Evolutionary conservation across 1,140 invertebrate species (phyloP).

Genomic region (Lycorma delicatula): DNA sequence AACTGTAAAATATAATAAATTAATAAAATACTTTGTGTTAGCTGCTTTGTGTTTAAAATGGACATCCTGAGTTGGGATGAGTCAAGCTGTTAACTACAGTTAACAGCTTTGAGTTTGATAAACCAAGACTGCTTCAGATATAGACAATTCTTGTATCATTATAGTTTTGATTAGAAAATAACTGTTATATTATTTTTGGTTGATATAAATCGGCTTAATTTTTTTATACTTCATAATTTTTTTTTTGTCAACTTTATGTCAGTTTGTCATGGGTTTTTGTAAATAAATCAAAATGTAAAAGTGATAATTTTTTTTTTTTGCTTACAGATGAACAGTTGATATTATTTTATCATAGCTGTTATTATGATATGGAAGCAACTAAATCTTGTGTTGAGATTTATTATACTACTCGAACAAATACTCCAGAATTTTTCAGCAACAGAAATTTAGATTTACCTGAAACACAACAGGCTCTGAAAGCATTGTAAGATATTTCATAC

Average conservation of each 20-base stretch:
- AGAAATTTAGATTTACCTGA: slow-evolving; percentile 22
- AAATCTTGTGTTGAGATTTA: slow-evolving; percentile 27
- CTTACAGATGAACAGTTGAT: slow-evolving; percentile 43
- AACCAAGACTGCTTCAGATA: too few relatives aligned
- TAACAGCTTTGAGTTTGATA: too few relatives aligned
- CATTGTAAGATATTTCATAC: slow-evolving; percentile 27
- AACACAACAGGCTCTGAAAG: slow-evolving; percentile 18
- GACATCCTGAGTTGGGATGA: too few relatives aligned
- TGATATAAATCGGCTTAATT: background rate
- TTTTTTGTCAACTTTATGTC: background rate
- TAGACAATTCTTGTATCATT: too few relatives aligned
- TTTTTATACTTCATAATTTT: too few relatives aligned
- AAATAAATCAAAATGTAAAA: background rate
- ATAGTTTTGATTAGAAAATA: too few relatives aligned
- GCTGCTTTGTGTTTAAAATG: too few relatives aligned
- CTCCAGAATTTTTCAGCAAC: slow-evolving; percentile 29
- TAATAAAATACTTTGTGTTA: too few relatives aligned
- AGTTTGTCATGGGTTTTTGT: background rate
- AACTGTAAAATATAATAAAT: too few relatives aligned
- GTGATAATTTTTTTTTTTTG: too few relatives aligned
- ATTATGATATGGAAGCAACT: slow-evolving; percentile 27
- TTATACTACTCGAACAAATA: slow-evolving; percentile 24
- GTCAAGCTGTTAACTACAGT: too few relatives aligned
- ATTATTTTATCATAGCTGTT: slow-evolving; percentile 29
- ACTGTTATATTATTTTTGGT: too few relatives aligned